phyloP scores from a whole-genome alignment of 2,888 invertebrate species.

The Venusia cambrica region DNA sequence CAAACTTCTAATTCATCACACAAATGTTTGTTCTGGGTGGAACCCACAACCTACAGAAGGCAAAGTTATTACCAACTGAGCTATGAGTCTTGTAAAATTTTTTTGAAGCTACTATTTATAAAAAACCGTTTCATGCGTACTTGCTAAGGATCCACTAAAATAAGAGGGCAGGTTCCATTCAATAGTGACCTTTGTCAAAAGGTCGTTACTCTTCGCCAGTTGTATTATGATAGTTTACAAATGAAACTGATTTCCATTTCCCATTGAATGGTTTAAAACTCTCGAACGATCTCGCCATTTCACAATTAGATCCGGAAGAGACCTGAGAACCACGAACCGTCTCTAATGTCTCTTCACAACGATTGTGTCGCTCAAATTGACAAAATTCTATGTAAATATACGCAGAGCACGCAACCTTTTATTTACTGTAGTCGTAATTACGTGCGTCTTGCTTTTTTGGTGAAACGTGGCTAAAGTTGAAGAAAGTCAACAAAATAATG shows the following conservation, averaged over 20 bases:
- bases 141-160: too few relatives aligned
- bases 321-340: constrained; percentile 50
- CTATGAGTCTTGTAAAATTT: too few relatives aligned
- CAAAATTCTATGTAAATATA: constrained; percentile 43
- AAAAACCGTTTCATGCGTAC: too few relatives aligned
- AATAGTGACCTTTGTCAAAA: too few relatives aligned
- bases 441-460: constrained; percentile 28
- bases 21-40: too few relatives aligned
- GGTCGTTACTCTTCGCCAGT: too few relatives aligned
- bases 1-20: too few relatives aligned
- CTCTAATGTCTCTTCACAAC: constrained; percentile 49
- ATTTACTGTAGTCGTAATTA: constrained; percentile 26
- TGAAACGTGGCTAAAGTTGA: constrained; percentile 24
- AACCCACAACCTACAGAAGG: too few relatives aligned
- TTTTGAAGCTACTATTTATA: too few relatives aligned
- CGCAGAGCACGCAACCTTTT: constrained; percentile 30
- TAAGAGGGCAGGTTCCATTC: too few relatives aligned
- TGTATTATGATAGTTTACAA: too few relatives aligned
- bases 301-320: constrained; percentile 74
- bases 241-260: constrained; percentile 20
- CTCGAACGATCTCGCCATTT: constrained; percentile 46
- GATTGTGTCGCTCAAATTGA: constrained; percentile 43
- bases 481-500: constrained; percentile 22
- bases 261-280: constrained; percentile 34
- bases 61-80: too few relatives aligned